Evolutionary conservation across 2,888 invertebrate genomes (phyloP).

Genomic region (Galeopsomyia nigrocyanea): DNA sequence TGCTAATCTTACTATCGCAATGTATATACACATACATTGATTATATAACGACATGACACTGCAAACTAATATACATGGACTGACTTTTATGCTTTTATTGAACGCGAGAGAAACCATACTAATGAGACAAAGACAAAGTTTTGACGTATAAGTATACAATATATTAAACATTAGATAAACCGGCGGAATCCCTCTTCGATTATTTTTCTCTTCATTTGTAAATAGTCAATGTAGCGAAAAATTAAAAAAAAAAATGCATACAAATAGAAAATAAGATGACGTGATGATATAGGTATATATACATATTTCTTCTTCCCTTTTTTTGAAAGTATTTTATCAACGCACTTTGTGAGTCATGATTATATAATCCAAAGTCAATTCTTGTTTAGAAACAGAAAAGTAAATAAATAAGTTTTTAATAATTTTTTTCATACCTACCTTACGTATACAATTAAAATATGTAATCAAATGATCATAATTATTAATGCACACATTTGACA

Average conservation of each 20-base stretch:
- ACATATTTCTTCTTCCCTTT: slow-evolving; percentile 10
- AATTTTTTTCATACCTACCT: background rate
- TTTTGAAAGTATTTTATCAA: too few relatives aligned
- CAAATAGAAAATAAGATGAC: slow-evolving; percentile 24
- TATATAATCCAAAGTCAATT: too few relatives aligned
- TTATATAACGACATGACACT: slow-evolving; percentile 28
- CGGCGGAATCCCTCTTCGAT: slow-evolving; percentile 3
- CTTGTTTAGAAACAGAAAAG: too few relatives aligned
- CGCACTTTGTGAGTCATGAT: too few relatives aligned
- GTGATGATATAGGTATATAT: background rate
- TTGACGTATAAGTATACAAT: too few relatives aligned
- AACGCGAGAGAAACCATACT: slow-evolving; percentile 1
- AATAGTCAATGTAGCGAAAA: slow-evolving; percentile 37
- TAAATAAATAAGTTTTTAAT: too few relatives aligned
- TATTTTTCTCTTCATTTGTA: slow-evolving; percentile 43
- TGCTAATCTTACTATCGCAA: slow-evolving; percentile 47
- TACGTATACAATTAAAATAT: background rate
- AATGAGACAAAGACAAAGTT: too few relatives aligned
- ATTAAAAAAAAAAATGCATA: slow-evolving; percentile 19
- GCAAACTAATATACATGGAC: slow-evolving; percentile 39
- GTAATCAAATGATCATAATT: background rate
- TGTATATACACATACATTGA: slow-evolving; percentile 24
- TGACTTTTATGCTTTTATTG: slow-evolving; percentile 41
- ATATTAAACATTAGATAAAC: too few relatives aligned
- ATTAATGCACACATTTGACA: too few relatives aligned